Evolutionary conservation across 2,113 vertebrate genomes (phyloP), one percentile per base, ranked within the genome.

Genomic region (Cairina moschata): DNA sequence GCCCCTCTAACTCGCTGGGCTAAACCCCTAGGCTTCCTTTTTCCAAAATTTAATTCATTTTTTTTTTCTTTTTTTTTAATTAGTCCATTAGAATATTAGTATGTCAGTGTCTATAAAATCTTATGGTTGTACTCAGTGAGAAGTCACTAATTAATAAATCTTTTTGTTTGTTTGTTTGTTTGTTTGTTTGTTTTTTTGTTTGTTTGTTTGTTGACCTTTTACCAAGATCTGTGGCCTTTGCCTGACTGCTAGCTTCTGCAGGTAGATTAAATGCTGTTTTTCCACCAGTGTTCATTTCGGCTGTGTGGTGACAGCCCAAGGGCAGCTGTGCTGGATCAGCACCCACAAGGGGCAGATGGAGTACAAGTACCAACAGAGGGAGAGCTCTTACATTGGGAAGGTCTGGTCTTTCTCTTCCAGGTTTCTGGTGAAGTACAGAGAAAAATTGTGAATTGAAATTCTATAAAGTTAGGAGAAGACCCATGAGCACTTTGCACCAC

Each of bases 401-500:
- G 75, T 22, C 46, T 52, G 40, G 1, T 0, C 68, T 74, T 83
- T 63, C n/a, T 74, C 21, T 74, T 50, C 48, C 44, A 46, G 29
- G 34, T 2, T 74, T 26, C 46, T 62, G n/a, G 31, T 78, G 77
- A 76, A 76, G 58, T 21, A 15, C 2, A 5, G 50, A 73, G 59
- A 44, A 73, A 58, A 88, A 31, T 29, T 58, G 42, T 20, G 21
- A 60, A 25, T 46, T 63, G 5, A 26, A 8, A 55, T 55, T 74
- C 63, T 67, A 13, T 36, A 13, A 54, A 28, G 54, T 1, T 74
- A 23, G n/a, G 40, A 71, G 50, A 31, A 55, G 75, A 7, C 32
- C 34, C 54, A 25, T 0, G 3, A 32, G 50, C 65, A 6, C 42
- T 78, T 29, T 17, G 32, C 8, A 2, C 52, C 17, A 38, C 21